Percentiles rank a stretch among this genome's conserved stretches.
Evolutionary conservation across 2,797 vertebrate species (phyloP).

Genomic region (Melanotaenia boesemani): DNA sequence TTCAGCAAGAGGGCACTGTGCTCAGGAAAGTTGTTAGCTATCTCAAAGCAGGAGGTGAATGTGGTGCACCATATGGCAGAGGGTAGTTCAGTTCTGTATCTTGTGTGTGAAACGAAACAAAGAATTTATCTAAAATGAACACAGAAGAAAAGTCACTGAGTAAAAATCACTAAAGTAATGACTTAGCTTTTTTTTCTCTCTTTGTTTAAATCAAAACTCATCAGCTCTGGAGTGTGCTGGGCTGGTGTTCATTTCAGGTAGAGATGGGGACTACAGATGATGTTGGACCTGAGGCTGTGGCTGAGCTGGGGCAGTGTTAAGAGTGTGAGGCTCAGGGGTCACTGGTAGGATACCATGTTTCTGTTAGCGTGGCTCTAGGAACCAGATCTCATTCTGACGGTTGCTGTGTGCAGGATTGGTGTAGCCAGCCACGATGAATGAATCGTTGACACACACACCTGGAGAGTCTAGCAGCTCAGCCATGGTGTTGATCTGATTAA

Average conservation of each 20-base stretch:
- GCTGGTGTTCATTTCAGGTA: constrained; percentile 53
- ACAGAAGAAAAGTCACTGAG: constrained; percentile 23
- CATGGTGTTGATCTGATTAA: constrained; percentile 84
- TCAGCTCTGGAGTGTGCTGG: constrained; percentile 36
- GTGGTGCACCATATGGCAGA: constrained; percentile 42
- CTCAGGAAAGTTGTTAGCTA: constrained; percentile 7
- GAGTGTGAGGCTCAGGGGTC: constrained; percentile 43
- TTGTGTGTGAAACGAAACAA: constrained; percentile 28
- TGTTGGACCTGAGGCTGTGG: constrained; percentile 62
- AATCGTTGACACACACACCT: constrained; percentile 76
- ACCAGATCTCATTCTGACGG: constrained; percentile 92
- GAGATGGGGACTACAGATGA: constrained; percentile 26
- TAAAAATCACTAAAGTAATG: constrained; percentile 14
- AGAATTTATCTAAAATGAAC: constrained; percentile 13
- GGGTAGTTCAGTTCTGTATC: constrained; percentile 22
- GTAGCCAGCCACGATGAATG: constrained; percentile 90
- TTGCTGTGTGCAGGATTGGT: constrained; percentile 88
- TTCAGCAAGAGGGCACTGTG: constrained; percentile 13
- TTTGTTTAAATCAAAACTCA: constrained; percentile 15
- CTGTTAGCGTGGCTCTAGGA: constrained; percentile 83
- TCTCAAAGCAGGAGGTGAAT: constrained; percentile 36
- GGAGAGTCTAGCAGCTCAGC: constrained; percentile 84
- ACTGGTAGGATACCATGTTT: constrained; percentile 10
- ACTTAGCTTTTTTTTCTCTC: constrained; percentile 6
- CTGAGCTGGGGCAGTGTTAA: constrained; percentile 57